Percentiles rank a stretch among this genome's conserved stretches.
phyloP scores from a whole-genome alignment of 2,113 vertebrate genomes.

The Crotalus viridis region DNA sequence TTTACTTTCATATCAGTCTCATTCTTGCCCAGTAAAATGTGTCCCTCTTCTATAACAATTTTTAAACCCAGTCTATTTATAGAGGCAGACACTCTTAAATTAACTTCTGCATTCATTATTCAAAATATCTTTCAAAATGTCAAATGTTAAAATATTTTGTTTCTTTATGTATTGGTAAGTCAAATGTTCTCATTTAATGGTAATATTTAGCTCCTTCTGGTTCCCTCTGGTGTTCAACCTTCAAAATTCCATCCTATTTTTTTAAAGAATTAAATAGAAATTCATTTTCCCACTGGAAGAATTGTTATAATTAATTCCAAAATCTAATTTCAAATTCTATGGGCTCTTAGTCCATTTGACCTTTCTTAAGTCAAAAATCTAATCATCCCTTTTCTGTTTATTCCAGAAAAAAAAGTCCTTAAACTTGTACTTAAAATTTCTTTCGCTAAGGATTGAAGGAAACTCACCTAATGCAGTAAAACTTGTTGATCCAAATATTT shows the following conservation, averaged over 20 bases:
- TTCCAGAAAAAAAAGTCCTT: background rate
- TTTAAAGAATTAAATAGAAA: background rate
- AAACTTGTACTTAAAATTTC: background rate
- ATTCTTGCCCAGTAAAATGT: background rate
- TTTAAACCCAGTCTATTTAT: background rate
- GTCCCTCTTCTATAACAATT: background rate
- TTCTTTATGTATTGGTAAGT: background rate
- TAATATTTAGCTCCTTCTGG: background rate
- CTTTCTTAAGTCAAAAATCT: background rate
- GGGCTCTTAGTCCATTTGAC: background rate
- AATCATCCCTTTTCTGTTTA: background rate
- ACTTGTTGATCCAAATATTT: background rate
- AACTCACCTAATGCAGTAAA: background rate
- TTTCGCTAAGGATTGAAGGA: background rate
- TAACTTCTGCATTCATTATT: background rate
- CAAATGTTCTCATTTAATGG: background rate
- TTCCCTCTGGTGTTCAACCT: background rate
- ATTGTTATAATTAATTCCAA: background rate
- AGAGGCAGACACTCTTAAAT: background rate
- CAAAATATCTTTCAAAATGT: background rate
- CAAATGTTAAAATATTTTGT: background rate
- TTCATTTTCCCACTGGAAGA: background rate
- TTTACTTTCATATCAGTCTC: background rate
- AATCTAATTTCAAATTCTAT: background rate
- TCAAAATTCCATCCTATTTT: background rate